Evolutionary conservation across 2,888 invertebrate species (phyloP).

Genomic region (Ellobium chinense): DNA sequence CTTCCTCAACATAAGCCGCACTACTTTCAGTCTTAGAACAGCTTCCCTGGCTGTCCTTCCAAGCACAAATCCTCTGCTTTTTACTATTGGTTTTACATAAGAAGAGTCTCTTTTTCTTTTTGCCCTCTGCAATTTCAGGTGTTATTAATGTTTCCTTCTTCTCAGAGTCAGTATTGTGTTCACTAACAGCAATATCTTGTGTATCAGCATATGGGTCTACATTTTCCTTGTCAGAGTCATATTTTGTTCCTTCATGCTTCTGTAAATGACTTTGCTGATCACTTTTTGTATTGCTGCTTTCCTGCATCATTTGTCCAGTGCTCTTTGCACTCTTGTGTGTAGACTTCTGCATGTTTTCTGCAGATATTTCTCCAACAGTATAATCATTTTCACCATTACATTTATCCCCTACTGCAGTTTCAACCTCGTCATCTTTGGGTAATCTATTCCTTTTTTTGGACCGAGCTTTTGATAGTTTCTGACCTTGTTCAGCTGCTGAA

Average conservation of each 20-base stretch:
- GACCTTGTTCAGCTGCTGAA: no score
- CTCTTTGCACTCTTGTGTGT: background rate
- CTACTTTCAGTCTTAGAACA: no score
- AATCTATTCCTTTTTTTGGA: no score
- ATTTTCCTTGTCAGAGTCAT: constrained; percentile 13
- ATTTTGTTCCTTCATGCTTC: background rate
- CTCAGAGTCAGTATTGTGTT: background rate
- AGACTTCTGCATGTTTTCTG: no score
- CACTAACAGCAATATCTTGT: background rate
- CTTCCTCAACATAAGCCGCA: no score
- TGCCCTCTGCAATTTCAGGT: background rate
- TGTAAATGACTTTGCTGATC: background rate
- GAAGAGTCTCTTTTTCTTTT: background rate
- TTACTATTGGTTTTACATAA: background rate
- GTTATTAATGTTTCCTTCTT: background rate
- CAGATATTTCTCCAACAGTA: no score
- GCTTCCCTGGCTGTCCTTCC: no score
- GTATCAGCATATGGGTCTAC: background rate
- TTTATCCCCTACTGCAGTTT: no score
- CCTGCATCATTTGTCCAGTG: background rate
- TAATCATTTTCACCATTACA: no score
- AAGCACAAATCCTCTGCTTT: background rate
- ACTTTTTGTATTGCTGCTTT: background rate
- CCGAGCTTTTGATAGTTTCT: no score
- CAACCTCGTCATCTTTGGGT: no score